Evolutionary conservation across 92 coral and sea anemone genomes (phyloP).

Genomic region (Chrysogorgia sp.): DNA sequence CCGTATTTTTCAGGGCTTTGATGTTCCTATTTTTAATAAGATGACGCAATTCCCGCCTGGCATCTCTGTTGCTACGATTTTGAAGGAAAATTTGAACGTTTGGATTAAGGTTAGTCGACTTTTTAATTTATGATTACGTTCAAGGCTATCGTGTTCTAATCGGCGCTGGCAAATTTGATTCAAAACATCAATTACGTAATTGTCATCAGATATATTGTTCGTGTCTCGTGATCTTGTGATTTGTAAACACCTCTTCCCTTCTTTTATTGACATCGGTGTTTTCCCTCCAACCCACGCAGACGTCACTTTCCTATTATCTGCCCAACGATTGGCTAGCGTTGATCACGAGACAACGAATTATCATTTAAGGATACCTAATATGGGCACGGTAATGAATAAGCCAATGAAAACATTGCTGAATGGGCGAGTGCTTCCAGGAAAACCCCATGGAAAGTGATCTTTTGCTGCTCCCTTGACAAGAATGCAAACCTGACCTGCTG

Average conservation of each 20-base stretch:
- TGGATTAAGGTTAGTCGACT: too few relatives aligned
- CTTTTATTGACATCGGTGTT: constrained; percentile 27
- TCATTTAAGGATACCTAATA: constrained; percentile 3
- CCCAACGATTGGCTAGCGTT: constrained; percentile 7
- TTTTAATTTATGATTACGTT: too few relatives aligned
- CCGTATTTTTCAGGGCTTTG: too few relatives aligned
- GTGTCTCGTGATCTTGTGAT: constrained; percentile 15
- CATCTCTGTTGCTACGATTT: too few relatives aligned
- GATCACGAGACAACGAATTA: not conserved
- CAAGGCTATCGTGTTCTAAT: too few relatives aligned
- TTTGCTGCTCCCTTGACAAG: not conserved
- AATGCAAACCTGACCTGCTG: not conserved
- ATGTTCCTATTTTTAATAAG: too few relatives aligned
- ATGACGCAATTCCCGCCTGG: too few relatives aligned
- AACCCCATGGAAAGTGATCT: constrained; percentile 12
- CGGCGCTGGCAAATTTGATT: too few relatives aligned
- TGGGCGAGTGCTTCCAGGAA: constrained; percentile 30
- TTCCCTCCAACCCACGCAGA: constrained; percentile 33
- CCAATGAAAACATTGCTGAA: not conserved
- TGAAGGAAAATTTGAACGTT: too few relatives aligned
- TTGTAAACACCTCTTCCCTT: not conserved
- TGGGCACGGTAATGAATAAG: not conserved
- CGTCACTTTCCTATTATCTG: not conserved
- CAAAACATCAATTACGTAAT: too few relatives aligned
- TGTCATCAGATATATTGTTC: too few relatives aligned